Evolutionary conservation across 2,113 vertebrate genomes (phyloP), one percentile per base, ranked within the genome.

Genomic region (Seriola aureovittata): DNA sequence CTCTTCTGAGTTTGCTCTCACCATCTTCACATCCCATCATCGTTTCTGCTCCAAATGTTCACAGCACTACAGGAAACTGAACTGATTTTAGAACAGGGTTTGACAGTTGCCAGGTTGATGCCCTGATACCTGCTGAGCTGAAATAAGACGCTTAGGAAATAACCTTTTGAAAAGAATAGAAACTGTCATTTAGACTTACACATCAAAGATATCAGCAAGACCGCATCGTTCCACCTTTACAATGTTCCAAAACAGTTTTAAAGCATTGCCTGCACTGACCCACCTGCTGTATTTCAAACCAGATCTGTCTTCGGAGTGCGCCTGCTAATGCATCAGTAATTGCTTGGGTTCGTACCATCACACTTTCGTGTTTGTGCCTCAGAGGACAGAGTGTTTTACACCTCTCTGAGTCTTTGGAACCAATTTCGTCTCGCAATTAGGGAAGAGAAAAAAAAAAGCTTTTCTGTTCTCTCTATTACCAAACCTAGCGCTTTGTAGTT

Each of bases 321-420:
- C 29, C 52, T 25, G 63, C 46, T 70, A 81, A 85, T 84, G 74
- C 58, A 46, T 1, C 63, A 1, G 14, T 81, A 68, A 81, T 70
- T 85, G 58, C 59, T 25, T 3, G 44, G 58, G 48, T 69, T 78
- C 11, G 32, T 50, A 38, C 57, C 32, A 2, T 50, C 32, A 34
- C 12, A 72, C 23, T 73, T 66, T 42, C 42, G 29, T 46, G 48
- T 48, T 48, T 44, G 54, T 44, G 2, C 65, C 69, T 62, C 12
- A 16, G 77, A 36, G 42, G 32, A 50, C 9, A 25, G 21, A 66
- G 25, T 25, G n/a, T 58, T 63, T 85, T 71, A 36, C 44, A 52
- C 29, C 38, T 42, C 52, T 58, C 2, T 21, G 21, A 77, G 50
- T 67, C 58, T 78, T 69, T 57, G 17, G 57, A 64, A 70, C 54